A percentile compares a stretch with the other conserved stretches of the same genome.
Conservation (phyloP, 2,113 vertebrate genomes). For the Anas platyrhynchos region DNA sequence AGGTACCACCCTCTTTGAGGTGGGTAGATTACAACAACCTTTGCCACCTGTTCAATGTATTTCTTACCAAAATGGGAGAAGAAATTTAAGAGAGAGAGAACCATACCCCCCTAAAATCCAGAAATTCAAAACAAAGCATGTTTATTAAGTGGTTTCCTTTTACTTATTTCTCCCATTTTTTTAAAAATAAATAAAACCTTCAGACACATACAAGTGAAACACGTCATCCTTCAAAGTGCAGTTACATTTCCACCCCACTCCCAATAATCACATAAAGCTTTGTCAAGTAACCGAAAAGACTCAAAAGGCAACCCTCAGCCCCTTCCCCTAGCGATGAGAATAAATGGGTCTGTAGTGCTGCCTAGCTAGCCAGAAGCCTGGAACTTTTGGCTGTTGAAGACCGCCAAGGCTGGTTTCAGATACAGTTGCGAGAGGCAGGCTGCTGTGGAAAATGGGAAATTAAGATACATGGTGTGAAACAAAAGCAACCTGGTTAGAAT, state of each 20-base stretch:
- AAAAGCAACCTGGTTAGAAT: background rate
- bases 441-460: background rate
- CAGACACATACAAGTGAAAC: conserved; percentile 52
- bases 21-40: too few species aligned
- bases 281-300: conserved; percentile 53
- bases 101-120: background rate
- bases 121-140: conserved; percentile 21
- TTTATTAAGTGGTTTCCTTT: conserved; percentile 67
- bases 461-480: background rate
- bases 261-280: conserved; percentile 56
- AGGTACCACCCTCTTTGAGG: fast-evolving
- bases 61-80: background rate
- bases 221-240: conserved; percentile 59
- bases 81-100: background rate
- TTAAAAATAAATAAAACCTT: conserved; percentile 72
- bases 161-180: conserved; percentile 56
- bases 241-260: conserved; percentile 53
- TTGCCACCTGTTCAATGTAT: too few species aligned
- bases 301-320: background rate
- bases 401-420: background rate
- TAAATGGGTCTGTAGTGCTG: background rate
- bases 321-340: background rate
- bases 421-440: conserved; percentile 5
- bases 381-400: background rate
- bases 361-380: background rate